Base-by-base conservation (phyloP, 1,140 invertebrate genomes). In the Bicyclus anynana region DNA sequence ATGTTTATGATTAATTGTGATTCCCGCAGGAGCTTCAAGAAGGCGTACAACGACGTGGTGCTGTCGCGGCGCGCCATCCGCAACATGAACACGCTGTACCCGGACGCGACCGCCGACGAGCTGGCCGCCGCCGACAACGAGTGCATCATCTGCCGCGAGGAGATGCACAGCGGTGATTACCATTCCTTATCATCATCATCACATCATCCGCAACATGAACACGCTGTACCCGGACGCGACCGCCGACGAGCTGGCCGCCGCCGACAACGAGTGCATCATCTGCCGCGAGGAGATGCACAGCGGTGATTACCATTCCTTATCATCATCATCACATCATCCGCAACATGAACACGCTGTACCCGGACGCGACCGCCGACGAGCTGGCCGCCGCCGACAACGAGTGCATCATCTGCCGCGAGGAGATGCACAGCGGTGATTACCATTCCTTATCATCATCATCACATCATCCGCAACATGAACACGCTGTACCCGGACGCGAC, bases 191-290 rank as follows among this genome's bases (percentile, higher is more conserved):
- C 7, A 23, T 23, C 23, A 23, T 23, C 7, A 23, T 4, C 7
- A 23, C 23, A 4, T 23, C 2, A 4, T 23, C 2, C 7, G 23
- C 7, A 98, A 99, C 77, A 99, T 99, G 97, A 99, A 99, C 80
- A 98, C 97, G 4, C 88, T 99, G 65, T 99, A 99, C 90, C 98
- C 98, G 2, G 96, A 99, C 90, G 98, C 97, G 4, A 99, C 98
- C 1, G 88, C 93, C 3, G 97, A 98, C 80, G 98, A 99, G 85
- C 89, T 99, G 16, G 93, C 93, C n/a, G 93, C 94, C 27, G 96
- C 96, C 4, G 98, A 99, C 87, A 99, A 98, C 85, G 98, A 99
- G 40, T 99, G 99, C 87, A 99, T 99, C 67, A 99, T 99, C 72
- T 99, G 99, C 78, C 92, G 98, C 52, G 98, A 97, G 89, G 95